A percentile compares a stretch with the other conserved stretches of the same genome.
Evolutionary conservation across 2,113 vertebrate species (phyloP).

Genomic region (Thryonomys swinderianus): DNA sequence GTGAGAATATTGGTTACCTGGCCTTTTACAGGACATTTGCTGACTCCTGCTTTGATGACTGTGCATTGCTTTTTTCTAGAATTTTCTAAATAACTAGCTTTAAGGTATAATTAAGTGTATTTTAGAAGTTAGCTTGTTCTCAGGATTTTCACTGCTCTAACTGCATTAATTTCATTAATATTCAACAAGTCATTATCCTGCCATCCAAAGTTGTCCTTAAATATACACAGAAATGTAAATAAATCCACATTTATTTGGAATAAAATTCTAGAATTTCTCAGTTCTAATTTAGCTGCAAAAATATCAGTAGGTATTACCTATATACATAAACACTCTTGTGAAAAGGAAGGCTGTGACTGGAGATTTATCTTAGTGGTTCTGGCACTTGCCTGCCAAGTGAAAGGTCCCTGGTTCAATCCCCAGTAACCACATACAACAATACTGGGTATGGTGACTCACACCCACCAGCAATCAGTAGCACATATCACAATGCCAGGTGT

Average conservation of each 20-base stretch:
- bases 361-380: no score
- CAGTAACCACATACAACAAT: no score
- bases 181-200: not conserved
- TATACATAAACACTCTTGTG: not conserved
- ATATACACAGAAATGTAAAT: not conserved
- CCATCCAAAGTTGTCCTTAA: not conserved
- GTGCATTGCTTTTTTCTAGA: not conserved
- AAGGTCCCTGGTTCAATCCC: no score
- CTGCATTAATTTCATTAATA: not conserved
- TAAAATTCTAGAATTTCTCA: not conserved
- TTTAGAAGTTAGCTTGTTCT: not conserved
- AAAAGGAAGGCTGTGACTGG: not conserved
- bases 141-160: not conserved
- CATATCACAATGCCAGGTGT: no score
- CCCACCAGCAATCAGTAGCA: no score
- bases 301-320: not conserved
- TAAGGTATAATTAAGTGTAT: not conserved
- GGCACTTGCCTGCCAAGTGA: no score
- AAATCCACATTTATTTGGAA: not conserved
- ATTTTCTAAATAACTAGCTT: not conserved
- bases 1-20: not conserved
- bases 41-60: not conserved
- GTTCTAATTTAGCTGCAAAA: not conserved
- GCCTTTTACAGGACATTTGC: not conserved
- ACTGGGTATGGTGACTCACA: no score